Evolutionary conservation across 92 coral and sea anemone genomes (phyloP).

Genomic region (Umimayanthus kanabou): DNA sequence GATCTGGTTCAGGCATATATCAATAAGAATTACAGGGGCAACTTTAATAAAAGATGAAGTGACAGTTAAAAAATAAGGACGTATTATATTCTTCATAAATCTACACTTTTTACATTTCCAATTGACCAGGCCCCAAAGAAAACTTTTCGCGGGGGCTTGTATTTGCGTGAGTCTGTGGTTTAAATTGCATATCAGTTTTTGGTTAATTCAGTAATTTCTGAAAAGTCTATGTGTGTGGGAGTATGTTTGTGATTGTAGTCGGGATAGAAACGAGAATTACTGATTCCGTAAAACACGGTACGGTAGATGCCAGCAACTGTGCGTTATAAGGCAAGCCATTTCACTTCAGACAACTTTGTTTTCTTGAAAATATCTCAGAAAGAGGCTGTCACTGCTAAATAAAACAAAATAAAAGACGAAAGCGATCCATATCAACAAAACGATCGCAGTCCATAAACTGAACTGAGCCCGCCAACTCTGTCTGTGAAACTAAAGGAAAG

Average conservation of each 20-base stretch:
- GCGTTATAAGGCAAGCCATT: background rate
- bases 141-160: background rate
- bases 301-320: background rate
- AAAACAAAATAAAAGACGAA: background rate
- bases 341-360: background rate
- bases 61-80: background rate
- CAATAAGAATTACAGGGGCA: background rate
- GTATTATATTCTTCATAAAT: background rate
- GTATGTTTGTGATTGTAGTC: conserved; percentile 21
- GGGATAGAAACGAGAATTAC: conserved; percentile 20
- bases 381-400: background rate
- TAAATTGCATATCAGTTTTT: background rate
- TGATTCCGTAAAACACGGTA: conserved; percentile 1
- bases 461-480: conserved; percentile 3
- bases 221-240: conserved; percentile 1
- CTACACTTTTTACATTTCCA: conserved; percentile 1
- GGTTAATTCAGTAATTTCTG: background rate
- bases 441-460: background rate
- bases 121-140: conserved; percentile 1
- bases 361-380: background rate
- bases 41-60: background rate
- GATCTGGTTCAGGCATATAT: background rate
- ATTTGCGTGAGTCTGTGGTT: background rate
- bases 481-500: background rate
- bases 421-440: background rate